Percentiles rank a stretch among this genome's conserved stretches.
phyloP scores from a whole-genome alignment of 2,888 invertebrate genomes.

The Phaedon cochleariae region DNA sequence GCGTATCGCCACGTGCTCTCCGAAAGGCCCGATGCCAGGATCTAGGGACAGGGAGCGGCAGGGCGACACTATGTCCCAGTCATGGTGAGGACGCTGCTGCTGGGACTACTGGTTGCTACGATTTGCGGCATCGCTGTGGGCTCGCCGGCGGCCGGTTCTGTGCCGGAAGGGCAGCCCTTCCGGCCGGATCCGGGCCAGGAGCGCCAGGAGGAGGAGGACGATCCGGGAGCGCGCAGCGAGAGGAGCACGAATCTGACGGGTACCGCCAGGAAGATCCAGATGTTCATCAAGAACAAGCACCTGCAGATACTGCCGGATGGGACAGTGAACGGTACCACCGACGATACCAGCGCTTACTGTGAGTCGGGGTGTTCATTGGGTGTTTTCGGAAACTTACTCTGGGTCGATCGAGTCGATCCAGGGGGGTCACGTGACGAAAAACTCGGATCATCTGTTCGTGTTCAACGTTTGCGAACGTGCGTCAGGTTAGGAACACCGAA shows the following conservation, averaged over 20 bases:
- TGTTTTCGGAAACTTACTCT: too few relatives aligned
- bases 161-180: conserved; percentile 4
- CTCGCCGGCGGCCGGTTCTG: conserved; percentile 51
- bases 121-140: conserved; percentile 60
- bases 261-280: conserved; percentile 80
- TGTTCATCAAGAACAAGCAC: conserved; percentile 85
- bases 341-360: conserved; percentile 85
- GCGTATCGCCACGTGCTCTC: neutral
- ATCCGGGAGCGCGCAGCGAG: conserved; percentile 66
- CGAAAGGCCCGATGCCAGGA: conserved; percentile 57
- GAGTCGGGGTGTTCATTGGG: conserved; percentile 68
- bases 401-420: too few relatives aligned
- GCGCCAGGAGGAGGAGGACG: conserved; percentile 41
- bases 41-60: conserved; percentile 59
- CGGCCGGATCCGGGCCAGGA: conserved; percentile 47
- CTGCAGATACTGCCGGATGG: conserved; percentile 86
- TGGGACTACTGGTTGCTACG: conserved; percentile 61
- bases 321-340: conserved; percentile 83
- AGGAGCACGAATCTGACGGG: conserved; percentile 84
- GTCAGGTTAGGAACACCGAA: too few relatives aligned
- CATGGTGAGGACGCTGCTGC: conserved; percentile 63
- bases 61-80: conserved; percentile 62
- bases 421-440: too few relatives aligned
- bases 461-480: too few relatives aligned
- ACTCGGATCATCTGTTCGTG: too few relatives aligned